Percentiles rank a stretch among this genome's conserved stretches.
Conservation (phyloP, 2,113 vertebrate species). For the Stercorarius parasiticus region DNA sequence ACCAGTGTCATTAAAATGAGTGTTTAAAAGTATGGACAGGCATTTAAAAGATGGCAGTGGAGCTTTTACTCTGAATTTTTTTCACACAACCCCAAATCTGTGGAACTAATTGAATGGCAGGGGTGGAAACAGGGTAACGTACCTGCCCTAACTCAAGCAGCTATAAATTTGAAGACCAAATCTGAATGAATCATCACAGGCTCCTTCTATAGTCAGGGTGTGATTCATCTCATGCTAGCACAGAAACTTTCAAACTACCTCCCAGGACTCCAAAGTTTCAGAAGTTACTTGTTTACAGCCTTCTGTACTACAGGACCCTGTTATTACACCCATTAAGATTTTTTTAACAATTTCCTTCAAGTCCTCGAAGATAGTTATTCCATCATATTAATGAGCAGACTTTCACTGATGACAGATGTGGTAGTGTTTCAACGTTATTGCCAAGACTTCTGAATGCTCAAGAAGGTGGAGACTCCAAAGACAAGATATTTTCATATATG, state of each 20-base stretch:
- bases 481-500: background rate
- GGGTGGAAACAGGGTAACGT: background rate
- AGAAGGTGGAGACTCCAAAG: background rate
- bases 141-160: background rate
- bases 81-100: background rate
- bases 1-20: background rate
- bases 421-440: background rate
- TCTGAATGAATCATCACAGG: background rate
- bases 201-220: background rate
- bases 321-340: background rate
- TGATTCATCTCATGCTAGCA: background rate
- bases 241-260: background rate
- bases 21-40: background rate
- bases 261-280: background rate
- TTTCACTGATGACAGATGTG: background rate
- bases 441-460: background rate
- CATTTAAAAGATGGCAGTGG: background rate
- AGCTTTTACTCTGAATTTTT: background rate
- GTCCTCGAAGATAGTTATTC: background rate
- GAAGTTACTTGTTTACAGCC: background rate
- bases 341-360: background rate
- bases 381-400: background rate
- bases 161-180: background rate
- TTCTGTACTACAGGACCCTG: background rate
- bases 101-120: background rate